Conservation (phyloP, 2,113 vertebrate species). For the Machaerirhynchus nigripectus region DNA sequence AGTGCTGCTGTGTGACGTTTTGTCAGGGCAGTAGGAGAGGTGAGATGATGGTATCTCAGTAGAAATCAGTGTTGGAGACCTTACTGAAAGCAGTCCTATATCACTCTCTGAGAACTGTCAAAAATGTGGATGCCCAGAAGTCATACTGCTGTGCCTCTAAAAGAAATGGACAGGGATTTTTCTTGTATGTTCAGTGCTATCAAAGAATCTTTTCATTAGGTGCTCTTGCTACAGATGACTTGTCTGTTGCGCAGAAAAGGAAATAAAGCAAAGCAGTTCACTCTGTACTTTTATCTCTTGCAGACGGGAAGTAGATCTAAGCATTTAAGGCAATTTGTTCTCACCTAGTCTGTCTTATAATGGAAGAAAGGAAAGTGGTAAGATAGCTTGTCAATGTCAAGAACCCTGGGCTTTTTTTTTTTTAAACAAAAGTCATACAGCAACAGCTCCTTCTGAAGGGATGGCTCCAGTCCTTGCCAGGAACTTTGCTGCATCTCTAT, state of each 20-base stretch:
- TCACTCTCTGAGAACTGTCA: not conserved
- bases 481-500: not conserved
- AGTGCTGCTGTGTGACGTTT: not conserved
- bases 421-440: not conserved
- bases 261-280: constrained; percentile 29
- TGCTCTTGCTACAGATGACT: not conserved
- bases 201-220: constrained; percentile 25
- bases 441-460: not conserved
- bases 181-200: not conserved
- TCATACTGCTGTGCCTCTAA: not conserved
- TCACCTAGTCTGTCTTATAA: not conserved
- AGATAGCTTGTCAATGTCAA: not conserved
- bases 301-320: not conserved
- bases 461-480: not conserved
- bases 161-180: not conserved
- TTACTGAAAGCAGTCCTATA: not conserved
- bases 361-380: not conserved
- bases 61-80: not conserved
- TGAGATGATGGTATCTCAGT: not conserved
- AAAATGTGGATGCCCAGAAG: not conserved
- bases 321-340: constrained; percentile 25
- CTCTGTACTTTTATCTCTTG: constrained; percentile 13
- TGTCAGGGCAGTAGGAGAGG: not conserved
- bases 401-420: not conserved
- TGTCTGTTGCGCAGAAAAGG: not conserved